A percentile compares a stretch with the other conserved stretches of the same genome.
Evolutionary conservation across 2,797 vertebrate species (phyloP).

Genomic region (Chanos chanos): DNA sequence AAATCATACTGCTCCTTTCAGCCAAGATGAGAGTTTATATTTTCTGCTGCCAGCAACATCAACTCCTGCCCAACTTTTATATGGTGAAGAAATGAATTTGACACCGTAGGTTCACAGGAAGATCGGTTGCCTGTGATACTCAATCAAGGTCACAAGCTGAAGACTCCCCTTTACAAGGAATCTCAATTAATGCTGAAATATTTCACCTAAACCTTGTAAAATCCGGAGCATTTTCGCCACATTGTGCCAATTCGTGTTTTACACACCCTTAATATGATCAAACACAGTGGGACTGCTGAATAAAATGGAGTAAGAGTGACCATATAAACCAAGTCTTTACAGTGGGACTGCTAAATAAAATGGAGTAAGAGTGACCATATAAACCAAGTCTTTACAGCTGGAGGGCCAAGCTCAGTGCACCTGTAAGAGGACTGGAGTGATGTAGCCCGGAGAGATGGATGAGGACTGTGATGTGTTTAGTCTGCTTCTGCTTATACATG

Average conservation of each 20-base stretch:
- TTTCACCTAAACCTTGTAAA: no score
- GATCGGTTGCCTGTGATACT: no score
- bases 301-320: not conserved
- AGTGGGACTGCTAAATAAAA: no score
- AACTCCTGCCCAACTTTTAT: constrained; percentile 39
- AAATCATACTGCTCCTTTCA: constrained; percentile 29
- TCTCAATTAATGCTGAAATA: no score
- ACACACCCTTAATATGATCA: no score
- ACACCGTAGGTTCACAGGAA: constrained; percentile 50
- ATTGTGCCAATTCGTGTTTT: no score
- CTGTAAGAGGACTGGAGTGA: not conserved
- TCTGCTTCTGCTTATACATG: constrained; percentile 16
- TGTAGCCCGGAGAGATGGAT: not conserved
- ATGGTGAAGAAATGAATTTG: constrained; percentile 56
- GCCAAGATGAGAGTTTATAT: constrained; percentile 35
- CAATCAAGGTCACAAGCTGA: no score
- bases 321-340: no score
- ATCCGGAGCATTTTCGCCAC: no score
- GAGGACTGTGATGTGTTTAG: constrained; percentile 10
- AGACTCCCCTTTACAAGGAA: no score
- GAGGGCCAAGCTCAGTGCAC: not conserved
- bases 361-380: not conserved
- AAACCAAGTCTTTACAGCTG: no score
- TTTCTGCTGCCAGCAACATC: constrained; percentile 38
- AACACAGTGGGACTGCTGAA: no score